Conservation (phyloP, 92 coral and sea anemone genomes). For the Anthopleura xanthogrammica region DNA sequence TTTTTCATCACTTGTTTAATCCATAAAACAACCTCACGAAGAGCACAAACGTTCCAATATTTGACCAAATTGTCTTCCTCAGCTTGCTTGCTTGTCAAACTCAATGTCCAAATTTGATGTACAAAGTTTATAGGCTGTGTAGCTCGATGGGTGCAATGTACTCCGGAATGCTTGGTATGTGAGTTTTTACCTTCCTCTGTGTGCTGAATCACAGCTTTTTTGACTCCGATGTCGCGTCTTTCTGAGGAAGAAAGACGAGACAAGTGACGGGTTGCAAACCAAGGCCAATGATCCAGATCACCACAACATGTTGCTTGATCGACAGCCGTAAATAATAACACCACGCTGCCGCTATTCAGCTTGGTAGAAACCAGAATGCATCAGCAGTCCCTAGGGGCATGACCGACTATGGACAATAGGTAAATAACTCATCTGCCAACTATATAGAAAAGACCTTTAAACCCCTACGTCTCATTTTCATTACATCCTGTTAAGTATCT, state of each 20-base stretch:
- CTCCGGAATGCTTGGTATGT: conserved; percentile 51
- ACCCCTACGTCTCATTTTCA: background rate
- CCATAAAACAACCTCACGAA: background rate
- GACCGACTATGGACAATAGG: conserved; percentile 15
- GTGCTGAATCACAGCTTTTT: conserved; percentile 20
- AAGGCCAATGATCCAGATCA: background rate
- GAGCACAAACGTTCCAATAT: background rate
- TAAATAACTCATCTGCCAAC: background rate
- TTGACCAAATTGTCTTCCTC: background rate
- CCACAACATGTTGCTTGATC: background rate
- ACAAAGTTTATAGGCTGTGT: background rate
- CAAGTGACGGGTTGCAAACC: conserved; percentile 1
- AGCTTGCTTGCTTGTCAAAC: background rate
- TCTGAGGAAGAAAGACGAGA: background rate
- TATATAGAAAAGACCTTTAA: conserved; percentile 27
- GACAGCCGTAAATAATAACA: conserved; percentile 24
- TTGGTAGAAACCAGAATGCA: conserved; percentile 16
- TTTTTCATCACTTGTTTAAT: conserved; percentile 1
- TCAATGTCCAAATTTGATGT: background rate
- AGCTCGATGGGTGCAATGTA: conserved; percentile 19
- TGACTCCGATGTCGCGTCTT: background rate
- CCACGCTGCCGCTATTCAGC: background rate
- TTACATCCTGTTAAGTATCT: background rate
- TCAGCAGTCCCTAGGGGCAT: conserved; percentile 30
- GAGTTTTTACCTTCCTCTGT: conserved; percentile 2